These are phyloP conservation scores for Myotis planiceps DNA, from an alignment of 2,797 vertebrate genomes.

Conservation along the genomic window DNA sequence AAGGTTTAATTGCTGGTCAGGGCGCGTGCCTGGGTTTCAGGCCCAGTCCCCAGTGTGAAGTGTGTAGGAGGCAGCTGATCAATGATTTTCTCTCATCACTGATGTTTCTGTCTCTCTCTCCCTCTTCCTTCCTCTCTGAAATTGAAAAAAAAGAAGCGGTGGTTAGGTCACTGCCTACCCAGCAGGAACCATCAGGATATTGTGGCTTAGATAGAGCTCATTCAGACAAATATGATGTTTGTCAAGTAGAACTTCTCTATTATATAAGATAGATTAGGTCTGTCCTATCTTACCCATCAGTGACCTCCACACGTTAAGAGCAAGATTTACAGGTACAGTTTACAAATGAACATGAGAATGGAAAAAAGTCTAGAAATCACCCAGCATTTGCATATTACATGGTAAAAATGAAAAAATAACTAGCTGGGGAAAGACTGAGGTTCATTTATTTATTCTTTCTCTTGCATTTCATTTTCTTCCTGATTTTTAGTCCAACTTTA, in stretches of 20 bases:
- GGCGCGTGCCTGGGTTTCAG: not conserved
- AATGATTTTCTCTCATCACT: not conserved
- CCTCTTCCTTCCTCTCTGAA: too few species aligned
- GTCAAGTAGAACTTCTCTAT: not conserved
- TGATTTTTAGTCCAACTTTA: not conserved
- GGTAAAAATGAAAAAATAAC: not conserved
- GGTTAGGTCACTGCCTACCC: not conserved
- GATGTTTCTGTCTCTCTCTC: not conserved
- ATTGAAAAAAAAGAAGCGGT: not conserved
- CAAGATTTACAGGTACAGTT: not conserved
- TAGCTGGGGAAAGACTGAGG: not conserved
- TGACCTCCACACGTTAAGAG: not conserved
- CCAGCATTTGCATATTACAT: not conserved
- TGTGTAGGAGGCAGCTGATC: not conserved
- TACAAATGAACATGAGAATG: not conserved
- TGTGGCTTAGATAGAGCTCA: not conserved
- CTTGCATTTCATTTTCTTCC: not conserved
- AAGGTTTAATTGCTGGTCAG: not conserved
- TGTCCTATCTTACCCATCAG: not conserved
- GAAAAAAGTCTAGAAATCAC: not conserved
- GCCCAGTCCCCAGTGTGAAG: not conserved
- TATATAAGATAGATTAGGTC: not conserved
- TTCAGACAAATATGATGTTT: not conserved
- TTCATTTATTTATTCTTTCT: not conserved
- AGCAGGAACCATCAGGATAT: not conserved